Percentiles rank a stretch among this genome's conserved stretches.
These are phyloP conservation scores for Picathartes gymnocephalus DNA, from an alignment of 2,113 vertebrate species.

Conservation along the genomic window DNA sequence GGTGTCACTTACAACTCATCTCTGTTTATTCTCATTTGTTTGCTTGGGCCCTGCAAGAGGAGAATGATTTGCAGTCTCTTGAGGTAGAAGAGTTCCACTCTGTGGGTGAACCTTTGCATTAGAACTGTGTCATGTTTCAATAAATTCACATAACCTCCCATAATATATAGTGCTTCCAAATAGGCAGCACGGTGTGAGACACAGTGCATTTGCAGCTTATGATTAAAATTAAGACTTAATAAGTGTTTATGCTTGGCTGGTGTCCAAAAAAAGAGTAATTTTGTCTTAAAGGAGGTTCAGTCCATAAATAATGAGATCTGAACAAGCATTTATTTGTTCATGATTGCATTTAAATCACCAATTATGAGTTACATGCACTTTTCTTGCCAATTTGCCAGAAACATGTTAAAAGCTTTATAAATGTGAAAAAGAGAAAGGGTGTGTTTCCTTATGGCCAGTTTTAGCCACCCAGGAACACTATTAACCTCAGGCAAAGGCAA, in stretches of 20 bases:
- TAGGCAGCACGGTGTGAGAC: conserved; percentile 51
- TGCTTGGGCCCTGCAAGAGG: neutral
- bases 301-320: conserved; percentile 78
- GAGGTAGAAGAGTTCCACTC: neutral
- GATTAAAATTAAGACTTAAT: conserved; percentile 64
- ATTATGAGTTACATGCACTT: conserved; percentile 74
- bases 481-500: conserved; percentile 74
- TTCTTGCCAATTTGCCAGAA: conserved; percentile 76
- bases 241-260: conserved; percentile 70
- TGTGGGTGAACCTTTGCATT: neutral
- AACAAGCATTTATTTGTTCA: conserved; percentile 80
- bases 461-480: conserved; percentile 77
- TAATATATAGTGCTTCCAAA: conserved; percentile 48
- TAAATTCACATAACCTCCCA: conserved; percentile 13
- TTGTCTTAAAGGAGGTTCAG: conserved; percentile 70
- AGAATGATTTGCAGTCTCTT: neutral
- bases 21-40: neutral
- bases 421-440: conserved; percentile 66
- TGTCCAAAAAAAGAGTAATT: conserved; percentile 69
- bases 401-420: conserved; percentile 74
- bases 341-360: conserved; percentile 76
- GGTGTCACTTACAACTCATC: neutral
- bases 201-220: conserved; percentile 50
- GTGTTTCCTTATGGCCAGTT: conserved; percentile 73
- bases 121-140: conserved; percentile 9